Percentiles rank a stretch among this genome's conserved stretches.
These are phyloP conservation scores for Linnaemya vulpina DNA, from an alignment of 2,888 invertebrate genomes.

Conservation along the genomic window DNA sequence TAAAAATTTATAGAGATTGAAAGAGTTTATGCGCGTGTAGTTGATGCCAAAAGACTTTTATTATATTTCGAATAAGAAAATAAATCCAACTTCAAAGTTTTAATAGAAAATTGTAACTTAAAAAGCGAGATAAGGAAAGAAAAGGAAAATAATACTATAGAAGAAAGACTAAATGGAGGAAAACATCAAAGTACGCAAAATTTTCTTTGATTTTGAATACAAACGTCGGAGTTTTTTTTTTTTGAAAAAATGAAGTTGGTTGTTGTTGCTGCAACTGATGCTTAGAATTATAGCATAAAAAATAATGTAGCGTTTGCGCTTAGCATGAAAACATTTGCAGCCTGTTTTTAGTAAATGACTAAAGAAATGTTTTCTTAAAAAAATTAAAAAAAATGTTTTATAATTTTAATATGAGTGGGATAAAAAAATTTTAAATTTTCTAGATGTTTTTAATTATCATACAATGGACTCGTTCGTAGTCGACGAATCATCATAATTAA, in stretches of 20 bases:
- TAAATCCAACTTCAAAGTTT: conserved; percentile 34
- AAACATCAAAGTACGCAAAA: conserved; percentile 24
- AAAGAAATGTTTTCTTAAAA: too few relatives aligned
- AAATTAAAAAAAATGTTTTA: too few relatives aligned
- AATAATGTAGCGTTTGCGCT: too few relatives aligned
- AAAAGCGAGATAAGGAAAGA: not conserved
- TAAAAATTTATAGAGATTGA: conserved; percentile 32
- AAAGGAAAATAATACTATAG: conserved; percentile 5
- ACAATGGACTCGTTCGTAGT: too few relatives aligned
- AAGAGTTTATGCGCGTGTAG: conserved; percentile 19
- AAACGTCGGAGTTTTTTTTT: conserved; percentile 19
- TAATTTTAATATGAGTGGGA: too few relatives aligned
- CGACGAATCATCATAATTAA: too few relatives aligned
- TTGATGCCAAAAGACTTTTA: conserved; percentile 24
- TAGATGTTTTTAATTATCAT: too few relatives aligned
- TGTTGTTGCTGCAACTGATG: too few relatives aligned
- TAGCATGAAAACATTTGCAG: too few relatives aligned
- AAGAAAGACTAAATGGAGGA: not conserved
- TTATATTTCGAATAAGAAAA: not conserved
- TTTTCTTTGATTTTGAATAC: conserved; percentile 32
- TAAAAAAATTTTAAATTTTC: too few relatives aligned
- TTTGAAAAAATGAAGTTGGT: not conserved
- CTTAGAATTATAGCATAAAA: too few relatives aligned
- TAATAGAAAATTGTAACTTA: conserved; percentile 36
- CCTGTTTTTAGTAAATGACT: too few relatives aligned